Evolutionary conservation across 2,888 invertebrate genomes (phyloP), one percentile per base, ranked within the genome.

Genomic region (Meta bourneti): DNA sequence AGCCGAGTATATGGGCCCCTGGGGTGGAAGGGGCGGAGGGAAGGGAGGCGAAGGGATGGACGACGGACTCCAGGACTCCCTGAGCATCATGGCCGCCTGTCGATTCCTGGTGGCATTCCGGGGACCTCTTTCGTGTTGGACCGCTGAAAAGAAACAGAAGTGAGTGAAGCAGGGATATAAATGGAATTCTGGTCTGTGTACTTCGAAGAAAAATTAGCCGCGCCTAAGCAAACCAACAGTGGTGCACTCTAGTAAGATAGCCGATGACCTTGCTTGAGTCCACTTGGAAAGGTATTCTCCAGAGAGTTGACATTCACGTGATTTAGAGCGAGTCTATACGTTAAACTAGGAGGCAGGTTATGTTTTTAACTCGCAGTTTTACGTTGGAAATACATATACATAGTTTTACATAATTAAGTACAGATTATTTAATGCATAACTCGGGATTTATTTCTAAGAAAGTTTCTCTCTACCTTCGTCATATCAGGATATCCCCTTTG

Each of bases 71-170:
- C n/a, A 52, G 48, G 20, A 51, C 61, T 69, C 79, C 48, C 51
- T 78, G 51, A 54, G 16, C 54, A 94, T 97, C 96, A 94, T 96
- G 4, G 97, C 97, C 97, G 99, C 98, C 95, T 99, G 99, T 16
- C 98, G 96, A 7, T 98, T 96, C 61, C 99, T 82, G 96, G 99
- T 99, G 0, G 99, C 98, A 95, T 98, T 99, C 79, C 99, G 96
- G 0, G 99, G 99, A 0, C 99, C 99, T 93, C 99, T 96, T 95
- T 99, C 99, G 94, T 99, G 99, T 95, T 99, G 99, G 4, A 99
- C 99, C 91, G 99, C 99, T 98, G 96, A 85, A 96, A 96, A 93
- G 94, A 94, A 93, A 94, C 20, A 71, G 48, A 78, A 9, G 69
- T 11, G 71, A 8, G 11, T 85, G 54, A 77, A 16, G 51, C 0